Evolutionary conservation across 2,797 vertebrate species (phyloP).

Genomic region (Crocodylus rhombifer): DNA sequence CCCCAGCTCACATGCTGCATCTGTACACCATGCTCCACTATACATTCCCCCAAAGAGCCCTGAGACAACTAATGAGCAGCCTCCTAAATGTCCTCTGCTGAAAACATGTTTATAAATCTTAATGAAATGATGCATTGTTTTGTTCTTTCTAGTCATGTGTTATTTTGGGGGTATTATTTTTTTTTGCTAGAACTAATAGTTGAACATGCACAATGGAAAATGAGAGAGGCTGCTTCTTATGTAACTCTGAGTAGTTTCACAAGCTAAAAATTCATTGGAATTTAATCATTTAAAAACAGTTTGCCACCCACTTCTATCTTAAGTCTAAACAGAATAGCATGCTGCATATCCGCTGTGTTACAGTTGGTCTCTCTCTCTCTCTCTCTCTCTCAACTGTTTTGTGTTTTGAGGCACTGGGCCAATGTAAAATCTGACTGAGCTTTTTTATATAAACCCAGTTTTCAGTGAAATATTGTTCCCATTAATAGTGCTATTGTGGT

Average conservation of each 20-base stretch:
- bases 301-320: not conserved
- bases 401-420: not conserved
- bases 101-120: slow-evolving; percentile 57
- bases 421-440: slow-evolving; percentile 11
- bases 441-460: not conserved
- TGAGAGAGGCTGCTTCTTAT: slow-evolving; percentile 10
- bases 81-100: slow-evolving; percentile 44
- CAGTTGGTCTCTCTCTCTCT: not conserved
- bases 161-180: not conserved
- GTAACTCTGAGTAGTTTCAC: slow-evolving; percentile 37
- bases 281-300: not conserved
- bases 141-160: slow-evolving; percentile 56
- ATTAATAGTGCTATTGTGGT: not conserved
- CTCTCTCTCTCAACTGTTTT: not conserved
- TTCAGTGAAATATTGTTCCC: slow-evolving; percentile 2
- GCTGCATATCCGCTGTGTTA: slow-evolving; percentile 61
- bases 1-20: not conserved
- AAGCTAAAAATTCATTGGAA: slow-evolving; percentile 11
- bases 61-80: slow-evolving; percentile 31
- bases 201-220: slow-evolving; percentile 55
- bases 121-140: slow-evolving; percentile 65
- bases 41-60: not conserved
- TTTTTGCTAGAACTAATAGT: slow-evolving; percentile 47
- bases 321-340: not conserved
- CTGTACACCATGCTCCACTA: not conserved